Base-by-base conservation (phyloP, 2,888 invertebrate species). In the Eueremaeus valkanovi region DNA sequence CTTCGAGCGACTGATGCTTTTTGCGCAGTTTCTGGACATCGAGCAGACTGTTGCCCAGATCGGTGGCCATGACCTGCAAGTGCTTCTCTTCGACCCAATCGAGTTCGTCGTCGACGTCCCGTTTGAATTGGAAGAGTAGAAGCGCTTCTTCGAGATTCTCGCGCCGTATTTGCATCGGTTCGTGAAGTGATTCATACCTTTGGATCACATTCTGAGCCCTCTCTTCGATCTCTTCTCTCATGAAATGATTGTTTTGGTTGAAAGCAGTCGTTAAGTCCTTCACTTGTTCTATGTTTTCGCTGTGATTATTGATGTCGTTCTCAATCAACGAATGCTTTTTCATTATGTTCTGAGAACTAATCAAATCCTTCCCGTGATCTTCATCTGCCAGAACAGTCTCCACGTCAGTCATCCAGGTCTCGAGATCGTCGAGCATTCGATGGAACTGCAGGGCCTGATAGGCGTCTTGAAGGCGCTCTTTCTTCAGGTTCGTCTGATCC, bases 81-180 rank as follows among this genome's bases (percentile, higher is more conserved):
- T 90, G 89, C 79, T 91, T 89, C 80, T 92, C 91, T 5, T 87
- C 85, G n/a, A 97, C 84, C 97, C 97, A 98, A 79, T 90, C 89
- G 74, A 93, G 82, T 83, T 97, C 96, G 82, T 97, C 96, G 77
- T 95, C 93, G 0, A 94, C 91, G 82, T 97, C 97, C 31, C 94
- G 86, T 66, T 91, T 87, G 86, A 95, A 95, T 81, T 95, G 91
- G 82, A 95, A 94, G 78, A 96, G 85, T 66, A 91, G 85, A 3
- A 90, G 88, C 0, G 96, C 93, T 79, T 96, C 96, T 82, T 95
- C 93, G 49, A 99, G 85, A 83, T 95, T 93, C 81, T 97, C 96
- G 51, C 93, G 87, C 0, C 95, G 87, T 78, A 93, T 93, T 82
- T 93, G 92, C 83, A 95, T 90, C 0, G 96, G 96, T 83, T 94